A percentile compares a stretch with the other conserved stretches of the same genome.
phyloP scores from a whole-genome alignment of 2,888 invertebrate species.

The Caenorhabditis sp. region DNA sequence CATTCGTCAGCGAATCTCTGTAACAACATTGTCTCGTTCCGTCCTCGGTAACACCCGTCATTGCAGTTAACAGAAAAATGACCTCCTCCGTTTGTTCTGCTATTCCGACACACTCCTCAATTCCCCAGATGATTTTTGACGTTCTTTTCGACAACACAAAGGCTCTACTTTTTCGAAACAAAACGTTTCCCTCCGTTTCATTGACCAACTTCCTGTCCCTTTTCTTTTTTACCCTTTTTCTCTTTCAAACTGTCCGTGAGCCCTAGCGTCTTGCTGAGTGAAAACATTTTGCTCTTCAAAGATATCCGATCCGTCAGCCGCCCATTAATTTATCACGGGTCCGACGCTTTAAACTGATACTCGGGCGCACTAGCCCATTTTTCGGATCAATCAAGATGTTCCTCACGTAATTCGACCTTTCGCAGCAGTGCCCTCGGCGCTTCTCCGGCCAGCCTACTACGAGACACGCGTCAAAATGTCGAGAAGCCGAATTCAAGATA shows the following conservation, averaged over 20 bases:
- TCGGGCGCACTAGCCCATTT: background rate
- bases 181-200: background rate
- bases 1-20: constrained; percentile 9
- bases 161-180: background rate
- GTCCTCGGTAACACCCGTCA: constrained; percentile 24
- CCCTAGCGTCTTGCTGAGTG: no score
- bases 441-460: background rate
- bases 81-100: constrained; percentile 21
- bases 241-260: no score
- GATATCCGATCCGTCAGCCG: background rate
- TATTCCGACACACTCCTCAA: background rate
- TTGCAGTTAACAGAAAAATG: constrained; percentile 8
- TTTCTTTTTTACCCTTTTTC: background rate
- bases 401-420: constrained; percentile 46
- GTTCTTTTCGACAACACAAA: constrained; percentile 9
- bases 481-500: constrained; percentile 34
- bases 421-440: background rate
- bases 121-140: constrained; percentile 42
- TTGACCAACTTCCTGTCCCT: background rate
- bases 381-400: constrained; percentile 37
- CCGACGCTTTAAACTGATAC: constrained; percentile 4
- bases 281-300: background rate
- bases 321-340: background rate
- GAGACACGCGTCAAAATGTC: constrained; percentile 43
- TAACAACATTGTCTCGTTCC: constrained; percentile 7